phyloP scores from a whole-genome alignment of 2,888 invertebrate species.

The Drosophila monieri region DNA sequence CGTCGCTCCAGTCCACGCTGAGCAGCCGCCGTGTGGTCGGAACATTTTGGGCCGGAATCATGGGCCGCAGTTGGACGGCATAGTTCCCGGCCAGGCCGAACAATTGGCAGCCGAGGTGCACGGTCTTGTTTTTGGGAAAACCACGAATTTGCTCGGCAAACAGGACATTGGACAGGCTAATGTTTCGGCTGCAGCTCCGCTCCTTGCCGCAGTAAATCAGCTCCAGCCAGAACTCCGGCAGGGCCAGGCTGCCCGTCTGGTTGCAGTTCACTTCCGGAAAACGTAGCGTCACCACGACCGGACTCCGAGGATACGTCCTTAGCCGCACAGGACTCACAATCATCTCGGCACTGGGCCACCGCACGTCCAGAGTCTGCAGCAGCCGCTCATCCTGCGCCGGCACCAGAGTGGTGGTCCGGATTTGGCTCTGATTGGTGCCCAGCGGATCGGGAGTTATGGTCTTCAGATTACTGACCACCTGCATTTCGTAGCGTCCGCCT shows the following conservation, averaged over 20 bases:
- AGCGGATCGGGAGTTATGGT: conserved; percentile 52
- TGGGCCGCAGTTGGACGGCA: conserved; percentile 89
- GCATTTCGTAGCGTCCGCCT: conserved; percentile 82
- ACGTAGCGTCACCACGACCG: conserved; percentile 90
- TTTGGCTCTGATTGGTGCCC: conserved; percentile 28
- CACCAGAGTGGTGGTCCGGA: conserved; percentile 76
- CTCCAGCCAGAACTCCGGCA: conserved; percentile 90
- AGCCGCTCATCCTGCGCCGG: conserved; percentile 81
- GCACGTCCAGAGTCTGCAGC: conserved; percentile 88
- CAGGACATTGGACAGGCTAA: conserved; percentile 86
- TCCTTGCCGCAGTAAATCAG: conserved; percentile 92
- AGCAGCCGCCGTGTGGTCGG: conserved; percentile 78
- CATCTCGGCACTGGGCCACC: conserved; percentile 91
- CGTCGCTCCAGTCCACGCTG: conserved; percentile 91
- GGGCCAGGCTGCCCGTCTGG: conserved; percentile 82
- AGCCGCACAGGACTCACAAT: conserved; percentile 90
- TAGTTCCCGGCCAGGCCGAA: conserved; percentile 94
- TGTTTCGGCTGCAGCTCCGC: conserved; percentile 87
- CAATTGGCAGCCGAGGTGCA: conserved; percentile 90
- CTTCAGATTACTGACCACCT: conserved; percentile 78
- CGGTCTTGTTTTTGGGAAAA: conserved; percentile 88
- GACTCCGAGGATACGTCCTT: conserved; percentile 91
- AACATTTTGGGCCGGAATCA: conserved; percentile 85
- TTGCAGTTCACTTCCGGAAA: conserved; percentile 90
- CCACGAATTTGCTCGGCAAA: conserved; percentile 92